A percentile compares a stretch with the other conserved stretches of the same genome.
Evolutionary conservation across 2,888 invertebrate species (phyloP).

Genomic region (Torymus tubicola): DNA sequence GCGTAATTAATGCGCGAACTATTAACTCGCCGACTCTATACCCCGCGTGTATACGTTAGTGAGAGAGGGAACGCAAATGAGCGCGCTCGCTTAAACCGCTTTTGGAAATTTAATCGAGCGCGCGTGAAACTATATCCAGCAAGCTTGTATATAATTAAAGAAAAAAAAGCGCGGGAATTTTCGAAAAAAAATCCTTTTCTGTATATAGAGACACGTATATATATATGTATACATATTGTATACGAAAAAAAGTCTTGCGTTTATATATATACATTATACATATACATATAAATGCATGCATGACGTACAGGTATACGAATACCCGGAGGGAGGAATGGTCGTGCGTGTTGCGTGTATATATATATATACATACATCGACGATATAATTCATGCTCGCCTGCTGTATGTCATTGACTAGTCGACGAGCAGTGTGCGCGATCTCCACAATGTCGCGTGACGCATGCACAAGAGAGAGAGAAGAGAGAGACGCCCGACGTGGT

Average conservation of each 20-base stretch:
- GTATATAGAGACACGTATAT: no score
- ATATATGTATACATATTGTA: no score
- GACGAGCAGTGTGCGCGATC: conserved; percentile 55
- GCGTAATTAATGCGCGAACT: conserved; percentile 52
- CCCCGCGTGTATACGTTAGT: not conserved
- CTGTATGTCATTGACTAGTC: conserved; percentile 61
- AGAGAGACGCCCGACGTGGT: conserved; percentile 53
- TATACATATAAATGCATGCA: not conserved
- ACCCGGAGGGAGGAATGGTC: conserved; percentile 3
- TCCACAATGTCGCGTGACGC: conserved; percentile 58
- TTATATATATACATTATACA: no score
- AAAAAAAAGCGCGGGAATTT: conserved; percentile 23
- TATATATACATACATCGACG: conserved; percentile 36
- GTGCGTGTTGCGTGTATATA: conserved; percentile 20
- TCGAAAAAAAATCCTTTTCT: not conserved
- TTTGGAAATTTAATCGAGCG: conserved; percentile 27
- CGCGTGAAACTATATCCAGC: not conserved
- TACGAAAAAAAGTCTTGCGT: no score
- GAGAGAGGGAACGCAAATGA: not conserved
- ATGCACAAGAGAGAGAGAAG: conserved; percentile 41
- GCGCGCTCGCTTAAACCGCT: conserved; percentile 24
- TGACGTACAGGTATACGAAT: no score
- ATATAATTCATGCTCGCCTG: conserved; percentile 54
- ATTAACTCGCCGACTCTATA: conserved; percentile 30
- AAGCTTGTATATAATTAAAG: not conserved